Base-by-base conservation (phyloP, 1,140 invertebrate genomes). In the Macrocentrus cingulum region DNA sequence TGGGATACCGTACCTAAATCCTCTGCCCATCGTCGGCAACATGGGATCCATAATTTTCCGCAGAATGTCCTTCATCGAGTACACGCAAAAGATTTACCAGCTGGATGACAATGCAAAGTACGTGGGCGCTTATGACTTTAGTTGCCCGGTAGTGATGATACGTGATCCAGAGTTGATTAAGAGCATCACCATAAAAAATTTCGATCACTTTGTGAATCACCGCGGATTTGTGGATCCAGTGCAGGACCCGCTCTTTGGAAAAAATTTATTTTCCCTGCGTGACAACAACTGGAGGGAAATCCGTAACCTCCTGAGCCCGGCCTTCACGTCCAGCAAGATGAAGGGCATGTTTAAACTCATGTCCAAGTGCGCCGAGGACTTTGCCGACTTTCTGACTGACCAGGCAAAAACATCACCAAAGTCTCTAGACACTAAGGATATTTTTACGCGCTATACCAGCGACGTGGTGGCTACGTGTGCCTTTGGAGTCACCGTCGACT, bases 241-340 rank as follows among this genome's bases (percentile, higher is more conserved):
- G 0, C 52, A 56, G 2, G 83, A 85, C 50, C 80, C 81, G 0
- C 49, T 86, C 0, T 69, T 84, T 29, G 75, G 71, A 15, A 77
- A 77, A n/a, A 82, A 80, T 63, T 50, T 85, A 9, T 72, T 80
- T 19, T 62, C 78, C 7, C 76, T 85, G 62, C 78, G 73, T 71
- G 83, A 64, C 37, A 32, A 83, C 55, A 76, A 81, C 63, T 85
- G 82, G 84, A 78, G 77, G 29, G 77, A 82, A 46, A 83, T 85
- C 81, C 65, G 84, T 2, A 76, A 80, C 0, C 82, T 81, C 0
- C 56, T 87, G 9, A 84, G 80, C 20, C 84, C 84, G 3, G 80
- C 82, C 0, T 87, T 86, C 63, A 87, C 84, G 0, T 70, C 79
- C 2, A 81, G 80, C 20, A 85, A 85, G 68, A 84, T 85, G 82